Evolutionary conservation across 2,888 invertebrate genomes (phyloP), one percentile per base, ranked within the genome.

Genomic region (Maniola hyperantus): DNA sequence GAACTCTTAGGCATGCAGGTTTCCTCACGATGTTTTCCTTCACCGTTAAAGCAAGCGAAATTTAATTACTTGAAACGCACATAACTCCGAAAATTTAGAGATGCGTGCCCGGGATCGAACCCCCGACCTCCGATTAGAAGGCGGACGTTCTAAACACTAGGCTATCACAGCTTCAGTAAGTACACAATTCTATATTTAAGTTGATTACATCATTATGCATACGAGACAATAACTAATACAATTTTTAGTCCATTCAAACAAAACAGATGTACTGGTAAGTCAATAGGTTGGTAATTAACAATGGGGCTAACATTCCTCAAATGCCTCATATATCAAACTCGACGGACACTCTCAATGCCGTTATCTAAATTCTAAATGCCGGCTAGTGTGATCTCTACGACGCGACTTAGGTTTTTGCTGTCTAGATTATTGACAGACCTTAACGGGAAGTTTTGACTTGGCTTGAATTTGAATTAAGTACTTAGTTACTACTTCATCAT

Each of bases 271-370:
- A 53, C 34, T 7, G 53, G 13, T 42, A 46, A 61, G 57, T 65
- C 39, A 61, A 64, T 62, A 66, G 59, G 20, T 66, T 66, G 51
- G 42, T 48, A 50, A 54, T 54, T 42, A 70, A 72, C 67, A 68
- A 69, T 67, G 57, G 61, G 59, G 34, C 46, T 11, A 39, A 64
- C 57, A 69, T 72, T 69, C 65, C 66, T 71, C 46, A 67, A 72
- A 71, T 68, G 60, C 62, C 61, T 53, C 66, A 66, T 68, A 70
- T 70, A 70, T 72, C 71, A 67, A 34, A 55, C 53, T 62, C 2
- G 18, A 48, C 55, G 11, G 54, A 57, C 54, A 48, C 54, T 42
- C 48, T 57, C 42, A 44, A 39, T 44, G 44, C 15, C 10, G 57
- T 64, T 58, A 61, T 64, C 63, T 55, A 33, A n/a, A n/a, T n/a